A percentile compares a stretch with the other conserved stretches of the same genome.
phyloP scores from a whole-genome alignment of 2,113 vertebrate genomes.

The Stictonetta naevosa region DNA sequence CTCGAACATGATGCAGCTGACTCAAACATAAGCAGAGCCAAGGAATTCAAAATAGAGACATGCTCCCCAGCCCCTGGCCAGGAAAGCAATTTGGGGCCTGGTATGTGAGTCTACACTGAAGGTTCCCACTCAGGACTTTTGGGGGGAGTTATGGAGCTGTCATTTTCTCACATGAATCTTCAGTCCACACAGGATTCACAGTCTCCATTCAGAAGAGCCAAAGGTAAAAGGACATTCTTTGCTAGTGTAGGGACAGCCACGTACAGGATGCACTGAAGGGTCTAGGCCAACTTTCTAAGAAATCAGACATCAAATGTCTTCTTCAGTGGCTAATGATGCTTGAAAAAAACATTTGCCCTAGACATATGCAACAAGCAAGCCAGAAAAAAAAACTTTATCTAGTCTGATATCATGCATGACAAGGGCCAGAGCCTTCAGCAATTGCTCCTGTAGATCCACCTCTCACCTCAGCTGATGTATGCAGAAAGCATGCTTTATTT shows the following conservation, averaged over 20 bases:
- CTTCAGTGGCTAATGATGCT: background rate
- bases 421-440: background rate
- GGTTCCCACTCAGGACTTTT: background rate
- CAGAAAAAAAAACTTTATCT: background rate
- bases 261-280: background rate
- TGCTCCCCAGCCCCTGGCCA: background rate
- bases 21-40: accelerated
- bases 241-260: background rate
- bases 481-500: background rate
- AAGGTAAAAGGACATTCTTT: background rate
- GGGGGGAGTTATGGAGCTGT: accelerated
- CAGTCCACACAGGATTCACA: background rate
- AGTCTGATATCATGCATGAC: accelerated
- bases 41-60: background rate
- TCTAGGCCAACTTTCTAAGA: background rate
- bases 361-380: background rate
- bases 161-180: background rate
- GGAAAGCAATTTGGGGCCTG: background rate
- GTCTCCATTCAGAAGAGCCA: background rate
- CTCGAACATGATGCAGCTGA: background rate
- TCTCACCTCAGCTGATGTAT: background rate
- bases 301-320: background rate
- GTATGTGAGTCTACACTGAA: background rate
- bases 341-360: background rate
- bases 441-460: background rate